Conservation (phyloP, 2,888 invertebrate genomes). For the Thecophora atra region DNA sequence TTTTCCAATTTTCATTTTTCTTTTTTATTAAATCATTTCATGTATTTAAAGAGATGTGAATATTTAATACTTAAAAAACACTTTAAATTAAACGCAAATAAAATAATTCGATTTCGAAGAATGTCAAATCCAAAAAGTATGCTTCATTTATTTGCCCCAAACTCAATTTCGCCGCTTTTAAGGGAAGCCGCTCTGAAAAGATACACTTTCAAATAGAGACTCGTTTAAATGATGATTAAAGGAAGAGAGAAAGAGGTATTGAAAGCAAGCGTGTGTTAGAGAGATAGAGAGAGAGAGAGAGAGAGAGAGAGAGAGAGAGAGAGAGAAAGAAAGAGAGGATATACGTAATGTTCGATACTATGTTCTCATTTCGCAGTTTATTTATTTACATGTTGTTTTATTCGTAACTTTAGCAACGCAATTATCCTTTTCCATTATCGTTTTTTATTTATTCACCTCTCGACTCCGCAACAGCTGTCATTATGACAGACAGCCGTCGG, state of each 20-base stretch:
- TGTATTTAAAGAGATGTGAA: too few species aligned
- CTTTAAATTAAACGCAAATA: too few species aligned
- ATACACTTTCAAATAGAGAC: constrained; percentile 25
- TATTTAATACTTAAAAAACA: too few species aligned
- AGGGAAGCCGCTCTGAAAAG: constrained; percentile 20
- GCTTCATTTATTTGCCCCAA: constrained; percentile 12
- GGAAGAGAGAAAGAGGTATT: neutral
- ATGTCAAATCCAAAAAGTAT: too few species aligned
- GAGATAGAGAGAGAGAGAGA: neutral
- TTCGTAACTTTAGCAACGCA: neutral
- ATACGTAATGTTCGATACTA: neutral
- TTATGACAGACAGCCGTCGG: neutral
- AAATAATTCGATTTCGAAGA: too few species aligned
- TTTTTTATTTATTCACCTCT: neutral
- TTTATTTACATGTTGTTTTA: constrained; percentile 1
- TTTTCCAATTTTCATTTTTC: too few species aligned
- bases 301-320: neutral
- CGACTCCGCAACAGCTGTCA: neutral
- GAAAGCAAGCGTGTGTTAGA: neutral
- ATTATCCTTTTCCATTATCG: constrained; percentile 6
- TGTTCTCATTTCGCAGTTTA: constrained; percentile 5
- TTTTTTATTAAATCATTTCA: too few species aligned
- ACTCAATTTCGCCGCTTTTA: constrained; percentile 3
- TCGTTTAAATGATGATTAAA: constrained; percentile 31
- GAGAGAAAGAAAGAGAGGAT: neutral